Evolutionary conservation across 2,113 vertebrate genomes (phyloP).

Genomic region (Micromys minutus): DNA sequence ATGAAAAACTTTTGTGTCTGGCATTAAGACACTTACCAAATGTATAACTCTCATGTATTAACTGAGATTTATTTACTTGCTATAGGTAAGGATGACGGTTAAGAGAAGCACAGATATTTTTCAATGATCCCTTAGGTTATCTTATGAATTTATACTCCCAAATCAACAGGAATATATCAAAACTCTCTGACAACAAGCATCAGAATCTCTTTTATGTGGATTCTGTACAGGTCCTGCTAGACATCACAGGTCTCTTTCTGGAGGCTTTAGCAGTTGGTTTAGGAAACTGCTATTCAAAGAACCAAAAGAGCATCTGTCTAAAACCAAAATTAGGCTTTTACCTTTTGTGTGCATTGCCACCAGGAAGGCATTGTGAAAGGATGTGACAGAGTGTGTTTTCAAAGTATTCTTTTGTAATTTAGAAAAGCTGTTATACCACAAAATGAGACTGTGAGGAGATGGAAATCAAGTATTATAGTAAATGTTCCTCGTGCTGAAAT

Average conservation of each 20-base stretch:
- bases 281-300: constrained; percentile 68
- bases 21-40: neutral
- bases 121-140: constrained; percentile 7
- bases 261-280: constrained; percentile 66
- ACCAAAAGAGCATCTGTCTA: constrained; percentile 64
- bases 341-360: constrained; percentile 49
- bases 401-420: constrained; percentile 64
- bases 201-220: constrained; percentile 4
- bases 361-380: constrained; percentile 43
- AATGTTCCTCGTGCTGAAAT: constrained; percentile 59
- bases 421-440: constrained; percentile 63
- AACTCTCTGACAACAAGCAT: neutral
- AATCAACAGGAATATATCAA: neutral
- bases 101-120: constrained; percentile 28
- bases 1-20: neutral
- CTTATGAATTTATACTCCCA: constrained; percentile 2
- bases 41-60: neutral
- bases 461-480: constrained; percentile 50
- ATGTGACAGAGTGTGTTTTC: constrained; percentile 58
- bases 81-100: neutral
- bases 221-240: constrained; percentile 40
- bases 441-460: constrained; percentile 57
- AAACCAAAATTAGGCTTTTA: constrained; percentile 64
- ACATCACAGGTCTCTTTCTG: constrained; percentile 63
- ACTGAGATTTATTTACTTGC: constrained; percentile 9